phyloP scores from a whole-genome alignment of 2,797 vertebrate species.

The Carduelis carduelis region DNA sequence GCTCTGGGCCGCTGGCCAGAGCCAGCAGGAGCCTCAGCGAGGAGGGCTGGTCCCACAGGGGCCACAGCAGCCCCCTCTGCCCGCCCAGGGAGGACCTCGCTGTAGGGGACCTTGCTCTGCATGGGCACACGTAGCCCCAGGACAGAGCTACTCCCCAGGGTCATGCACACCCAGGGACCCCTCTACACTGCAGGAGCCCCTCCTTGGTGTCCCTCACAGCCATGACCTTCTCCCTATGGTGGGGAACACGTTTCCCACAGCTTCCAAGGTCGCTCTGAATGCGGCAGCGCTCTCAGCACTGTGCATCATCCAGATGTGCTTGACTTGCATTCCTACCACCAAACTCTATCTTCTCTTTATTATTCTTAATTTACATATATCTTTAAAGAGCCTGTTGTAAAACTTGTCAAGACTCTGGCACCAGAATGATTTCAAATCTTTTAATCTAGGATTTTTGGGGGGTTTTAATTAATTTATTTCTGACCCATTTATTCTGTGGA shows the following conservation, averaged over 20 bases:
- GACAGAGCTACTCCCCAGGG: neutral
- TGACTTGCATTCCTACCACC: neutral
- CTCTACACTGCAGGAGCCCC: neutral
- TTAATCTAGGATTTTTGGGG: neutral
- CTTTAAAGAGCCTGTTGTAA: neutral
- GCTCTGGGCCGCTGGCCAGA: neutral
- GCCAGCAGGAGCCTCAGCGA: neutral
- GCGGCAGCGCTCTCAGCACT: neutral
- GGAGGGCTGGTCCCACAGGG: fast-evolving
- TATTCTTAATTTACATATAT: neutral
- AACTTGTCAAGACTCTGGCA: neutral
- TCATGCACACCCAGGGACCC: neutral
- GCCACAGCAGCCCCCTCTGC: neutral
- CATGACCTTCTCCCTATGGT: fast-evolving
- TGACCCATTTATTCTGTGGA: neutral
- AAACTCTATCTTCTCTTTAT: neutral
- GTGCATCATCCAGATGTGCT: neutral
- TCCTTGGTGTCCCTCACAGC: neutral
- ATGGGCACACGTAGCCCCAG: fast-evolving
- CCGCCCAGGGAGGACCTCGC: fast-evolving
- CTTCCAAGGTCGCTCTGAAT: neutral
- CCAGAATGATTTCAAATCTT: neutral
- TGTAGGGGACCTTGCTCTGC: fast-evolving
- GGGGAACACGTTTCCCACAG: fast-evolving
- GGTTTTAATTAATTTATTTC: neutral